These are phyloP conservation scores for Leptopilina drosophilae DNA, from an alignment of 2,888 invertebrate genomes.

Conservation along the genomic window DNA sequence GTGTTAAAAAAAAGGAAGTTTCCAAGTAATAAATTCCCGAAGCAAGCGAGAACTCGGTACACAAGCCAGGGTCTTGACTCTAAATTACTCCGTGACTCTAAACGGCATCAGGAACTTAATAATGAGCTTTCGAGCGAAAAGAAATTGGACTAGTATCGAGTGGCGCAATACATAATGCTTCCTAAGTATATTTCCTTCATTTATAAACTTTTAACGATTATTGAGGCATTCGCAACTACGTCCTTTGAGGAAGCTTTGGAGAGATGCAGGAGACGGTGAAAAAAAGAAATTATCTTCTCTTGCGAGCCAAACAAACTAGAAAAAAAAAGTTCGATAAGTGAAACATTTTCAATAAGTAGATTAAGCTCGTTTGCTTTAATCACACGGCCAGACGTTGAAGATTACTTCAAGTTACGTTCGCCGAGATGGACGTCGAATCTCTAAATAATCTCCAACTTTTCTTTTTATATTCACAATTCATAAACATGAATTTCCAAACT, in stretches of 20 bases:
- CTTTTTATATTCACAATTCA: background rate
- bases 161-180: conserved; percentile 38
- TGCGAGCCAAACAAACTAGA: background rate
- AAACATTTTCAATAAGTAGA: conserved; percentile 6
- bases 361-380: conserved; percentile 8
- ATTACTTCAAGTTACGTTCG: too few species aligned
- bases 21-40: conserved; percentile 22
- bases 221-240: conserved; percentile 12
- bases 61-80: conserved; percentile 25
- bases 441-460: too few species aligned
- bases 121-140: conserved; percentile 36
- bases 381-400: background rate
- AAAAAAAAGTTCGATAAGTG: conserved; percentile 4
- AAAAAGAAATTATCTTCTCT: background rate
- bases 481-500: background rate
- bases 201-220: conserved; percentile 25
- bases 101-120: conserved; percentile 36
- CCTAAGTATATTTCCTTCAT: conserved; percentile 29
- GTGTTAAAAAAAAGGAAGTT: conserved; percentile 15
- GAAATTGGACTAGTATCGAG: conserved; percentile 40
- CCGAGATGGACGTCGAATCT: too few species aligned
- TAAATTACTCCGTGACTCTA: conserved; percentile 33
- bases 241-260: background rate
- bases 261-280: background rate
- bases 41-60: conserved; percentile 7